phyloP scores from a whole-genome alignment of 64 coral and sea anemone genomes.

The Pocillopora damicornis region DNA sequence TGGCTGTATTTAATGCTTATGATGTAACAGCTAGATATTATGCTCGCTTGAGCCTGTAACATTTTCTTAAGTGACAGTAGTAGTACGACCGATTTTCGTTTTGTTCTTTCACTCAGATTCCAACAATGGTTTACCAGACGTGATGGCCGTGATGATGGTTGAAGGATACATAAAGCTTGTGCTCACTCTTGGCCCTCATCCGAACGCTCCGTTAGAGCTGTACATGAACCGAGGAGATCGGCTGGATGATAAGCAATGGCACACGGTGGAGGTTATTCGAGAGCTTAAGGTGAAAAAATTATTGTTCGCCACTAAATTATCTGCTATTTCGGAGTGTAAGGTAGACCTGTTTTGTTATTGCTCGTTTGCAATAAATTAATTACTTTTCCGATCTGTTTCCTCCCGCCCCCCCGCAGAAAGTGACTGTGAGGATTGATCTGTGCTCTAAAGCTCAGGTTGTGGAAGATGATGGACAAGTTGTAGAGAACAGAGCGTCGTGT shows the following conservation, averaged over 20 bases:
- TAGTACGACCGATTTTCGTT: not conserved
- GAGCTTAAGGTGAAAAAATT: constrained; percentile 59
- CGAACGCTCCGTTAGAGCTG: constrained; percentile 37
- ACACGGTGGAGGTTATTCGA: constrained; percentile 68
- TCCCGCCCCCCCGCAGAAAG: constrained; percentile 22
- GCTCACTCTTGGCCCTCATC: constrained; percentile 61
- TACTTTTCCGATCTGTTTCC: not conserved
- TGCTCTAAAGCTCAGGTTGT: constrained; percentile 53
- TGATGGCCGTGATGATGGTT: constrained; percentile 64
- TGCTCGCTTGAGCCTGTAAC: too few species aligned
- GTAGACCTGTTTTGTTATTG: too few species aligned
- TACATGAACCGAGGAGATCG: constrained; percentile 71
- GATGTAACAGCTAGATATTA: too few species aligned
- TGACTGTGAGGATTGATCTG: constrained; percentile 56
- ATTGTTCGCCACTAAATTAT: too few species aligned
- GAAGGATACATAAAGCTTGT: constrained; percentile 64
- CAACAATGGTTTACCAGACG: constrained; percentile 90
- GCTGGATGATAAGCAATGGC: constrained; percentile 82
- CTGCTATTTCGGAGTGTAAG: too few species aligned
- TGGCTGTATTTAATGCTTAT: too few species aligned
- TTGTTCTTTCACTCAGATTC: constrained; percentile 31
- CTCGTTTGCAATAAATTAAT: not conserved
- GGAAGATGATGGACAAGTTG: constrained; percentile 45
- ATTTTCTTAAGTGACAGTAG: too few species aligned
- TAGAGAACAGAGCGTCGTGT: constrained; percentile 32